phyloP scores from a whole-genome alignment of 1,140 invertebrate genomes.

The Neodiprion virginianus region DNA sequence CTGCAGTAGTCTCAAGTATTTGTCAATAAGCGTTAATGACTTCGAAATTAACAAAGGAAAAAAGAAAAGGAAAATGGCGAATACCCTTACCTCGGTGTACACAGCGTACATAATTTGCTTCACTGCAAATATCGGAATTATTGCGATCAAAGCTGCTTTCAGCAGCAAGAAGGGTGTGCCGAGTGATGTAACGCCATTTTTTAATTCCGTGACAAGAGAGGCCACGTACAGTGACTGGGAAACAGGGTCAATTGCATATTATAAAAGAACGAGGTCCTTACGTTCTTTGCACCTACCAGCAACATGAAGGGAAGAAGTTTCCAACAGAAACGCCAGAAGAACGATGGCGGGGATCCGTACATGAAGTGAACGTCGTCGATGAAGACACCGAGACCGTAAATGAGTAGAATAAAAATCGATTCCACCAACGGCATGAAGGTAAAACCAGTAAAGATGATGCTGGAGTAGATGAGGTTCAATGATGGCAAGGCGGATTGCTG shows the following conservation, averaged over 20 bases:
- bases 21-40: too few relatives aligned
- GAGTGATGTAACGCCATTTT: background rate
- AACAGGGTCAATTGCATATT: too few relatives aligned
- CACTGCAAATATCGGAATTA: background rate
- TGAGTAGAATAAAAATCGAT: background rate
- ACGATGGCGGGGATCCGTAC: background rate
- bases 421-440: background rate
- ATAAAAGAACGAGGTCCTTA: too few relatives aligned
- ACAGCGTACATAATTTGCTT: background rate
- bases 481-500: background rate
- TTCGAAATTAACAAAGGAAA: too few relatives aligned
- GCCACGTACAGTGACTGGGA: background rate
- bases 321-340: conserved; percentile 2
- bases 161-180: background rate
- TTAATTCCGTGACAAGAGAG: background rate
- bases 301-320: background rate
- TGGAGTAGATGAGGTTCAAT: background rate
- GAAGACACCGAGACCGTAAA: background rate
- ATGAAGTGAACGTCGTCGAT: background rate
- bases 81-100: background rate
- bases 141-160: background rate
- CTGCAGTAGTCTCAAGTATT: too few relatives aligned
- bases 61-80: background rate
- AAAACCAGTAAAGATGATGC: background rate
- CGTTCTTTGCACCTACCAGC: background rate